These are phyloP conservation scores for Chamaea fasciata DNA, from an alignment of 2,113 vertebrate species.

Conservation along the genomic window DNA sequence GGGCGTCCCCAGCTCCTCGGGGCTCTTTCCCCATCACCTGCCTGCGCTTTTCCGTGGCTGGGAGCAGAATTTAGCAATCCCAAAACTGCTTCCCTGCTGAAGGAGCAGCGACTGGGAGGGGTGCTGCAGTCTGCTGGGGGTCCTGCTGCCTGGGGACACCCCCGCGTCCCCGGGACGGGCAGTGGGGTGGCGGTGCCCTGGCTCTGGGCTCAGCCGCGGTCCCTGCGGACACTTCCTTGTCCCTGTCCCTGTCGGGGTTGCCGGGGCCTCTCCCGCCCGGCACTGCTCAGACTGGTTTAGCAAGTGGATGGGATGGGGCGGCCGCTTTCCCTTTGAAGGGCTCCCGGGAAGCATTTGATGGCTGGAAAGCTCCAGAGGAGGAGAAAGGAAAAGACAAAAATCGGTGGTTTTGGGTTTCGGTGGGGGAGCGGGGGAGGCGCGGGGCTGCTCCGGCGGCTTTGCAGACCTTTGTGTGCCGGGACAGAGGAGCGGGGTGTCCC, in stretches of 20 bases:
- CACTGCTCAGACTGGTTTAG: conserved; percentile 53
- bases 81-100: fast-evolving
- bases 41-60: neutral
- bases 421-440: neutral
- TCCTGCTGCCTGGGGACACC: neutral
- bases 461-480: neutral
- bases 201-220: neutral
- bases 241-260: neutral
- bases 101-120: neutral
- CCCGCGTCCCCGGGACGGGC: neutral
- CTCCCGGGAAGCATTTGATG: conserved; percentile 12
- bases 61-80: neutral
- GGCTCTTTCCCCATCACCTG: neutral
- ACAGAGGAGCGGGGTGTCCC: neutral
- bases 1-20: neutral
- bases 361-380: conserved; percentile 20
- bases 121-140: neutral
- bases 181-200: neutral
- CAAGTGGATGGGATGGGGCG: neutral
- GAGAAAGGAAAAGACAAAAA: conserved; percentile 17
- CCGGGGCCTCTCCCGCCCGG: neutral
- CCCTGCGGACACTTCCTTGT: fast-evolving
- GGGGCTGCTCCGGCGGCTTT: neutral
- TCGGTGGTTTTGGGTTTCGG: conserved; percentile 46
- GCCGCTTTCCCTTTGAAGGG: neutral